Conservation (phyloP, 2,888 invertebrate genomes). For the Diaperis boleti region DNA sequence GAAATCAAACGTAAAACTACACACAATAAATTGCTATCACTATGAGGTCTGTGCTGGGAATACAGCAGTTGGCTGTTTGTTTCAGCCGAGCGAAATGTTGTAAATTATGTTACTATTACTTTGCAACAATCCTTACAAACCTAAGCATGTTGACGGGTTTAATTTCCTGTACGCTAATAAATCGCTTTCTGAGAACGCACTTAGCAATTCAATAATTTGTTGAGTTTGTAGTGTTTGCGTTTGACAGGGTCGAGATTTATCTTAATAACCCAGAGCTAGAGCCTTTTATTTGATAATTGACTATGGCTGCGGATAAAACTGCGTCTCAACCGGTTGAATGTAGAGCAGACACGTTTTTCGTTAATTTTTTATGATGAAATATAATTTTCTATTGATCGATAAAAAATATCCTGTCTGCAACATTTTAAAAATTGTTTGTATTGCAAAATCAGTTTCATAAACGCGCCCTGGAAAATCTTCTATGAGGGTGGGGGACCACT, state of each 20-base stretch:
- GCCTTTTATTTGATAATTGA: conserved; percentile 41
- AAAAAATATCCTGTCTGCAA: no score
- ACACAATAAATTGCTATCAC: no score
- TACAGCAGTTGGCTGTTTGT: no score
- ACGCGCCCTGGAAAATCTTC: conserved; percentile 6
- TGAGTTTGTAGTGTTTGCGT: conserved; percentile 29
- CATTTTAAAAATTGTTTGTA: conserved; percentile 8
- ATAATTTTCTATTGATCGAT: no score
- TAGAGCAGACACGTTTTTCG: not conserved
- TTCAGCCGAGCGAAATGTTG: conserved; percentile 4
- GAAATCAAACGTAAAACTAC: no score
- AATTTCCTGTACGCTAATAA: conserved; percentile 52
- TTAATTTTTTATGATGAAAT: no score
- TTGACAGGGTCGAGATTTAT: conserved; percentile 40
- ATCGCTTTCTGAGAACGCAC: conserved; percentile 47
- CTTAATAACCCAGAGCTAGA: conserved; percentile 23
- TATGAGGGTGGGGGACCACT: not conserved
- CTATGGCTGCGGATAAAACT: not conserved
- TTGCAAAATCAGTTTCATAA: conserved; percentile 12
- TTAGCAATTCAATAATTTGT: conserved; percentile 47
- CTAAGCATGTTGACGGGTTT: conserved; percentile 42
- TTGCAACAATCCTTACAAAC: conserved; percentile 24
- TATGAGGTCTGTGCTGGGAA: no score
- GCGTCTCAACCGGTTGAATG: not conserved
- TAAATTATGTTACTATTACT: conserved; percentile 10